Percentiles rank a stretch among this genome's conserved stretches.
These are phyloP conservation scores for Mergus octosetaceus DNA, from an alignment of 2,797 vertebrate genomes.

Conservation along the genomic window DNA sequence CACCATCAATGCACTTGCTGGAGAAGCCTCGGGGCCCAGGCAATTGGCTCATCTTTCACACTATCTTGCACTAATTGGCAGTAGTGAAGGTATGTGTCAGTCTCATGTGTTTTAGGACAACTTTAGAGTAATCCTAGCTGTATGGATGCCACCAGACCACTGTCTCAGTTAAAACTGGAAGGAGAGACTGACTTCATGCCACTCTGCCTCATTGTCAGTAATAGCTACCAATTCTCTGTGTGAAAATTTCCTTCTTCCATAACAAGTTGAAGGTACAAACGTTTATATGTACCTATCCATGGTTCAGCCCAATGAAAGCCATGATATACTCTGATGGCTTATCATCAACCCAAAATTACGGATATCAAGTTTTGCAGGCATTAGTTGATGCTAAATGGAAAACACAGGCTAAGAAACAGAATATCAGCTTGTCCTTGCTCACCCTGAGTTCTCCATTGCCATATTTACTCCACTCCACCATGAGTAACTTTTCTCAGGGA, in stretches of 20 bases:
- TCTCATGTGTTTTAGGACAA: not conserved
- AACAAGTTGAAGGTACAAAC: not conserved
- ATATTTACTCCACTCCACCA: not conserved
- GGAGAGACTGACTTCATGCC: not conserved
- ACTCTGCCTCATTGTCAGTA: not conserved
- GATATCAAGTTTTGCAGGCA: not conserved
- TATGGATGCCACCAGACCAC: not conserved
- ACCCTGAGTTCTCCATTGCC: not conserved
- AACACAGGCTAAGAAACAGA: not conserved
- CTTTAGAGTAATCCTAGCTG: not conserved
- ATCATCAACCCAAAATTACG: not conserved
- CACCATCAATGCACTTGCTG: not conserved
- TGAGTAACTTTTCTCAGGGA: not conserved
- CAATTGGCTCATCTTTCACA: not conserved
- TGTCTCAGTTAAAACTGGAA: not conserved
- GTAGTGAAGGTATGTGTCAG: slow-evolving; percentile 5
- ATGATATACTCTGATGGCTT: not conserved
- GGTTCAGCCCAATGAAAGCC: not conserved
- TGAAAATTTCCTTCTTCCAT: not conserved
- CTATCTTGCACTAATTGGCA: not conserved
- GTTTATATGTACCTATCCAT: not conserved
- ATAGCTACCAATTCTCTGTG: not conserved
- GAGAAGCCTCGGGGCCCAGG: not conserved
- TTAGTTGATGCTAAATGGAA: not conserved
- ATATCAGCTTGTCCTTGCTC: not conserved